phyloP scores from a whole-genome alignment of 1,140 invertebrate genomes.

The Pararge aegeria region DNA sequence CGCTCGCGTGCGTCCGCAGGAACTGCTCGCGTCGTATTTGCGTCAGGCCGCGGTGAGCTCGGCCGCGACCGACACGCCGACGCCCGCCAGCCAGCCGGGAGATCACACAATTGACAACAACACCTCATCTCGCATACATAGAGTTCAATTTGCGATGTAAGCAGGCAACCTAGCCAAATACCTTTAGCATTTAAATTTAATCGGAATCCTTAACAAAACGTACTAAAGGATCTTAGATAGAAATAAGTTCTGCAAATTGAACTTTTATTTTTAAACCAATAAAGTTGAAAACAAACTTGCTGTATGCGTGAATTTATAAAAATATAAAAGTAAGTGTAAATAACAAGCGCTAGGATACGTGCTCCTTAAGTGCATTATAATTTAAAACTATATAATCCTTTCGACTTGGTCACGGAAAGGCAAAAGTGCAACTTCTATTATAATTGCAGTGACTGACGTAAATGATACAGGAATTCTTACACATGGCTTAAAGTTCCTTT shows the following conservation, averaged over 20 bases:
- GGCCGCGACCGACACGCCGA: not conserved
- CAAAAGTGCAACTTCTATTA: not conserved
- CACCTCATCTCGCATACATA: too few relatives aligned
- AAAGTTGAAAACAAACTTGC: too few relatives aligned
- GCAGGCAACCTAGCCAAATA: too few relatives aligned
- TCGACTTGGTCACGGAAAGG: not conserved
- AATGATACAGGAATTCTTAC: not conserved
- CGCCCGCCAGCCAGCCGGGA: too few relatives aligned
- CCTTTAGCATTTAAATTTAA: too few relatives aligned
- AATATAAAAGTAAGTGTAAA: not conserved
- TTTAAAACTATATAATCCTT: not conserved
- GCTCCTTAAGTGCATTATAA: not conserved
- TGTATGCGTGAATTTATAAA: too few relatives aligned
- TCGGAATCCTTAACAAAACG: too few relatives aligned
- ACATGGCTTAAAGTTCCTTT: not conserved
- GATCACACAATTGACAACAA: too few relatives aligned
- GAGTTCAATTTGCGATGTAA: too few relatives aligned
- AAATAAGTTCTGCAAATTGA: too few relatives aligned
- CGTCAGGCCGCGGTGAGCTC: constrained; percentile 12
- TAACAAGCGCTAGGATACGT: not conserved
- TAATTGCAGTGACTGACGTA: not conserved
- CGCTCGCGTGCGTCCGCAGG: constrained; percentile 11
- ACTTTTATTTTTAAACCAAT: too few relatives aligned
- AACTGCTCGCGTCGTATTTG: constrained; percentile 29
- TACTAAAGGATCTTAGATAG: too few relatives aligned